Base-by-base conservation (phyloP, 2,113 vertebrate genomes). In the Sigmodon hispidus region DNA sequence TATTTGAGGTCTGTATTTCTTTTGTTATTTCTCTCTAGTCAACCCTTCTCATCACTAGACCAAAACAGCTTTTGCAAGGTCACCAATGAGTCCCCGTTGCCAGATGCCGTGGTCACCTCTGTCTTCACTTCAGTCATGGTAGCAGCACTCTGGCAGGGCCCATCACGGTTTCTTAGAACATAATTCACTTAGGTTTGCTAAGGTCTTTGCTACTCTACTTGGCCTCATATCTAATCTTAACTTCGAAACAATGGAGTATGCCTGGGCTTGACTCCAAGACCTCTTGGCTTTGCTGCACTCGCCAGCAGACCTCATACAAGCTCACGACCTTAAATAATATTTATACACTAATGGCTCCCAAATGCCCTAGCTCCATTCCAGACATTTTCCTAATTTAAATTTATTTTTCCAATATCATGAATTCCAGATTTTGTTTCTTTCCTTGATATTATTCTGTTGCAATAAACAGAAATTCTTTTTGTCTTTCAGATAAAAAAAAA, bases 101-200 rank as follows among this genome's bases (percentile, higher is more conserved):
- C 81, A 89, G 94, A 79, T 16, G 31, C 61, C 70, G 36, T 40
- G 70, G 52, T 50, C 76, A 73, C 24, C 67, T 72, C 76, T 70
- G 29, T 57, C 45, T 73, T 55, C 63, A 29, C 48, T 86, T 77
- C 15, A 75, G 22, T 57, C 72, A 31, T 81, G 15, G 52, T 48
- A 61, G 70, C 5, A 70, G 29, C 50, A 65, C 45, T 81, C 48
- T 67, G 26, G 73, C n/a, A 63, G 3, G 57, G 29, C 72, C 29
- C n/a, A 36, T 43, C 52, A 34, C 75, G 34, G n/a, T 85, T 94
- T 63, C 45, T 67, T 84, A 22, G 40, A 92, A 83, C 36, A 67
- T 57, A 67, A 57, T 84, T 89, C 57, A 83, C 29, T 87, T 85
- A 70, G 57, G 31, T 89, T 72, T n/a, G n/a, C 93, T 75, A 94